Evolutionary conservation across 1,140 invertebrate species (phyloP).

Genomic region (Anthonomus grandis): DNA sequence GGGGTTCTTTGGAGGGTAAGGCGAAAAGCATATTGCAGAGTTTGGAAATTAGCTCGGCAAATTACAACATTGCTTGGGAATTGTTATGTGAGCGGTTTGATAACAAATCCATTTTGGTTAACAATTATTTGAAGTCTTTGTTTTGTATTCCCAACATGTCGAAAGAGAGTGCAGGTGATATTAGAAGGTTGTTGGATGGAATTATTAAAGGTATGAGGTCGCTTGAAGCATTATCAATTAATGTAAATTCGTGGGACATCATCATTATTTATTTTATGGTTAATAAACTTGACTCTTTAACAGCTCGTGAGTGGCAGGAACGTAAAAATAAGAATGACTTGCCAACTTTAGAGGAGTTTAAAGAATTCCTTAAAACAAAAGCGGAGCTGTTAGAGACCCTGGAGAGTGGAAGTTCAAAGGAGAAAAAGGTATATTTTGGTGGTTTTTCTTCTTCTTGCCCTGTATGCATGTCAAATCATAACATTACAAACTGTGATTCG

Average conservation of each 20-base stretch:
- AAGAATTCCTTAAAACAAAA: neutral
- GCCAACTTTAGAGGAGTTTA: neutral
- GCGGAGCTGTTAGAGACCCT: constrained; percentile 8
- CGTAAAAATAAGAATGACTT: neutral
- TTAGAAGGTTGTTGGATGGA: neutral
- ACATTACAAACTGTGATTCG: neutral
- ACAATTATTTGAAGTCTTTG: constrained; percentile 18
- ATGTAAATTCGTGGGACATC: neutral
- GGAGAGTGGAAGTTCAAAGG: neutral
- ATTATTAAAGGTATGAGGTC: neutral
- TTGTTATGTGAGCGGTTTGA: constrained; percentile 38
- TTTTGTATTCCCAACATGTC: constrained; percentile 1
- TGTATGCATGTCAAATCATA: neutral
- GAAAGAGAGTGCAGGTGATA: neutral
- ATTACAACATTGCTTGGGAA: constrained; percentile 41
- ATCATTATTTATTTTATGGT: neutral
- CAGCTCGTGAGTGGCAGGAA: constrained; percentile 4
- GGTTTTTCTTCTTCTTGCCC: neutral
- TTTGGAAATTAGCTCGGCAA: constrained; percentile 33
- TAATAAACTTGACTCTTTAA: neutral
- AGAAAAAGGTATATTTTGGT: neutral
- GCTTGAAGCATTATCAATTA: neutral
- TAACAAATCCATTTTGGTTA: constrained; percentile 30
- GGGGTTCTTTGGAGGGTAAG: constrained; percentile 33
- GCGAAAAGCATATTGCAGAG: constrained; percentile 32